phyloP scores from a whole-genome alignment of 92 coral and sea anemone genomes.

The Scolanthus callimorphus region DNA sequence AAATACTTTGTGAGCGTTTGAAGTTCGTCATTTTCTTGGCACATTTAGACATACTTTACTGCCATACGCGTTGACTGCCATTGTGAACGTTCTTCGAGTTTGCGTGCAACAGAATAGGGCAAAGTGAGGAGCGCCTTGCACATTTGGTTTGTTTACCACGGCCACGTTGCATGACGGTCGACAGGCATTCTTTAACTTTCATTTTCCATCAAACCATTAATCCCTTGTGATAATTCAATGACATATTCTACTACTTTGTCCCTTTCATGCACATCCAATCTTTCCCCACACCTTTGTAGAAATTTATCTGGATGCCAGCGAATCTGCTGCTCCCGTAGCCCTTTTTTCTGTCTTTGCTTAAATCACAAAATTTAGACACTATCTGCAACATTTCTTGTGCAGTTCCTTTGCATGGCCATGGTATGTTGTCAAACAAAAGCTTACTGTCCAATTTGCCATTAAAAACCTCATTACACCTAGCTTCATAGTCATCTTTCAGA shows the following conservation, averaged over 20 bases:
- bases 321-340: conserved; percentile 77
- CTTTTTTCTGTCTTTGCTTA: conserved; percentile 43
- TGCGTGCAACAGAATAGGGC: too few species aligned
- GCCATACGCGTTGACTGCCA: too few species aligned
- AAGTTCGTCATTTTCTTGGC: too few species aligned
- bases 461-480: conserved; percentile 53
- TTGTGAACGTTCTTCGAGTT: too few species aligned
- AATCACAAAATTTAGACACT: conserved; percentile 53
- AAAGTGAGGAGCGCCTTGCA: too few species aligned
- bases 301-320: conserved; percentile 98
- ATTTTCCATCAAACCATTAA: conserved; percentile 43
- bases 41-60: too few species aligned
- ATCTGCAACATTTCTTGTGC: conserved; percentile 46
- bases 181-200: too few species aligned
- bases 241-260: conserved; percentile 65
- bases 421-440: conserved; percentile 51
- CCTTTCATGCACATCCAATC: conserved; percentile 48
- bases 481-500: conserved; percentile 55
- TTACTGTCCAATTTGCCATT: not conserved
- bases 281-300: conserved; percentile 74
- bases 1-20: too few species aligned
- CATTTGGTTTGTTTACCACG: too few species aligned
- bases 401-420: conserved; percentile 85
- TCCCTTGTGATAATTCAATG: conserved; percentile 77
- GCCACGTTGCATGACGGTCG: too few species aligned